Evolutionary conservation across 2,113 vertebrate genomes (phyloP).

Genomic region (Lethenteron reissneri): DNA sequence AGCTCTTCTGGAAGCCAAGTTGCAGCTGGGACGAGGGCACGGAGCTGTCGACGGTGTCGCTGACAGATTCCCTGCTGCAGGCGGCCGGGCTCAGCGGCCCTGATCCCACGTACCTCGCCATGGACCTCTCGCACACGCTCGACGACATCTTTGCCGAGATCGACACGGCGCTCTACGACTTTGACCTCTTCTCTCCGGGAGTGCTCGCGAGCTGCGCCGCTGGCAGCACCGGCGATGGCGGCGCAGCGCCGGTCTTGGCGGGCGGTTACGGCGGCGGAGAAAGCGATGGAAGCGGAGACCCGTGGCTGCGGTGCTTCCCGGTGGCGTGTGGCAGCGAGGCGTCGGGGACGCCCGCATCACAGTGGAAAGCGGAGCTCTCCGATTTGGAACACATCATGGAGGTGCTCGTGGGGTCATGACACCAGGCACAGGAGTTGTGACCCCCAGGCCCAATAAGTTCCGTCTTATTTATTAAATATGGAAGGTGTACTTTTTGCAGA

Average conservation of each 20-base stretch:
- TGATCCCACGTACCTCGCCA: too few species aligned
- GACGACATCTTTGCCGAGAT: not conserved
- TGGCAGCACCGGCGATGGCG: too few species aligned
- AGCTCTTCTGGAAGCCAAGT: too few species aligned
- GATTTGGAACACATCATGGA: slow-evolving; percentile 3
- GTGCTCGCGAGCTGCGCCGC: not conserved
- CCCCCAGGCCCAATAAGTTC: too few species aligned
- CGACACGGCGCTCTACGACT: slow-evolving; percentile 1
- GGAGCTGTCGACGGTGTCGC: too few species aligned
- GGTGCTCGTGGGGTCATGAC: slow-evolving; percentile 1
- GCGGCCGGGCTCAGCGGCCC: too few species aligned
- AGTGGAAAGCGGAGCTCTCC: slow-evolving; percentile 3
- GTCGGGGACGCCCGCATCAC: not conserved
- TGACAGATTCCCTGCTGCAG: too few species aligned
- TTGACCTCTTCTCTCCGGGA: slow-evolving; percentile 2
- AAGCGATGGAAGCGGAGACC: not conserved
- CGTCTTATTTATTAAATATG: too few species aligned
- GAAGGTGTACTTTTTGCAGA: too few species aligned
- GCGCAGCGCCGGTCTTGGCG: too few species aligned
- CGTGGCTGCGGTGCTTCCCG: not conserved
- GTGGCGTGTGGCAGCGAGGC: not conserved
- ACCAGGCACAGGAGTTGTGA: too few species aligned
- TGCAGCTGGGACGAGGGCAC: too few species aligned
- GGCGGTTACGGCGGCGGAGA: not conserved
- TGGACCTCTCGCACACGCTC: not conserved